Base-by-base conservation (phyloP, 2,888 invertebrate species). In the Ectropis crepuscularia region DNA sequence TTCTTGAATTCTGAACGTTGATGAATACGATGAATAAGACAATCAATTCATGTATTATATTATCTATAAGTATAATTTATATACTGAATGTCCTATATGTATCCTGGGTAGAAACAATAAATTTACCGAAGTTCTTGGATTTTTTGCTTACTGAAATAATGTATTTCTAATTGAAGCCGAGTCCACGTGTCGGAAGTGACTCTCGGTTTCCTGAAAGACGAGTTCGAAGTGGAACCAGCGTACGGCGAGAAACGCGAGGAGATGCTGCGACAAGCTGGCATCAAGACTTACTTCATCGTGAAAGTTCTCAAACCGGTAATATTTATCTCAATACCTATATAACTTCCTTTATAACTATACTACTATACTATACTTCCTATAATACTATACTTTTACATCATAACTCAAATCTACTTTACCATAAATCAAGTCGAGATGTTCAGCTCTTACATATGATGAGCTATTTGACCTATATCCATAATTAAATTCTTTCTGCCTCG, bases 141-240 rank as follows among this genome's bases (percentile, higher is more conserved):
- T 28, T 28, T 2, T 28, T 28, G 16, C 16, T 28, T 28, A 28
- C 16, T 28, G 1, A 28, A 28, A 28, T 9, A 39, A 16, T 41
- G 6, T 16, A 42, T 51, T 92, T 2, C 1, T 28, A 28, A 28
- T 28, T 28, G 57, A 88, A 97, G 98, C 71, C 95, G 97, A 71
- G 98, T 99, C 28, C 98, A 99, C 88, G 97, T 99, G 76, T 98
- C 98, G 42, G 97, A 98, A 84, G 96, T 96, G 78, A 99, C 99
- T 1, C 93, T 97, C 78, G 95, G 96, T 76, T 98, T 96, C 87
- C 93, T 99, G 72, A 96, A 95, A 81, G 96, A 96, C 43, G 98
- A 98, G 87, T 99, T 99, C 84, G 98, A 98, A 90, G 97, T 98
- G 73, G 98, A 98, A 82, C 96, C 97, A 5, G 98, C 97, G 0